phyloP scores from a whole-genome alignment of 2,797 vertebrate genomes.

The Hypotaenidia philippensis region DNA sequence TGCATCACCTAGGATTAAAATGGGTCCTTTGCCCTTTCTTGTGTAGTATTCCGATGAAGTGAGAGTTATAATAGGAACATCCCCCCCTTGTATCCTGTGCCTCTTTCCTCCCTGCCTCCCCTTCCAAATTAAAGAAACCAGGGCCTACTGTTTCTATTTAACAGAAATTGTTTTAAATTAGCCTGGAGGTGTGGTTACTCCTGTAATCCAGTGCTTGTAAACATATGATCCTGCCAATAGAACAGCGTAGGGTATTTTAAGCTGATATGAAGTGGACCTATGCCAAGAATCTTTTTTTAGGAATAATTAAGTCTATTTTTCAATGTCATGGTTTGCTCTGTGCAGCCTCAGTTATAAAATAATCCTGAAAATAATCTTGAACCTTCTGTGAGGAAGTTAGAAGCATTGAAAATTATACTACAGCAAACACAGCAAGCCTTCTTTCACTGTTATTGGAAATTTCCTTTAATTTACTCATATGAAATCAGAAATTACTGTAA shows the following conservation, averaged over 20 bases:
- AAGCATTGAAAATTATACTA: neutral
- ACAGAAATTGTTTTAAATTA: slow-evolving; percentile 62
- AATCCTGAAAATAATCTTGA: slow-evolving; percentile 31
- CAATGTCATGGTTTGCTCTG: slow-evolving; percentile 29
- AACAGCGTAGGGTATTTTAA: slow-evolving; percentile 44
- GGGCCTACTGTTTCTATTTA: slow-evolving; percentile 46
- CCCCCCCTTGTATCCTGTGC: neutral
- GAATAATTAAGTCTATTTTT: slow-evolving; percentile 66
- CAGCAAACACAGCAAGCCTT: neutral
- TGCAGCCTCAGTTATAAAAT: slow-evolving; percentile 35
- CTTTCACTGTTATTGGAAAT: neutral
- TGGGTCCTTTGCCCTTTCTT: slow-evolving; percentile 21
- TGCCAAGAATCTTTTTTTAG: slow-evolving; percentile 45
- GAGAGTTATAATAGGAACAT: slow-evolving; percentile 16
- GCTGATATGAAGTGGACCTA: slow-evolving; percentile 1
- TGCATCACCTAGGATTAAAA: slow-evolving; percentile 21
- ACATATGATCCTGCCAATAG: slow-evolving; percentile 30
- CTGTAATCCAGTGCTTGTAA: slow-evolving; percentile 61
- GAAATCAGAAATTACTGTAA: slow-evolving; percentile 38
- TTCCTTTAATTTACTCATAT: neutral
- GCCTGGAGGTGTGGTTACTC: slow-evolving; percentile 55
- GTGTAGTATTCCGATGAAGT: neutral
- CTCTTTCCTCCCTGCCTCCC: neutral
- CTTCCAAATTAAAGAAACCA: neutral
- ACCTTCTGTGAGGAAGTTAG: neutral